Conservation (phyloP, 1,140 invertebrate species). For the Calosoma granatense region DNA sequence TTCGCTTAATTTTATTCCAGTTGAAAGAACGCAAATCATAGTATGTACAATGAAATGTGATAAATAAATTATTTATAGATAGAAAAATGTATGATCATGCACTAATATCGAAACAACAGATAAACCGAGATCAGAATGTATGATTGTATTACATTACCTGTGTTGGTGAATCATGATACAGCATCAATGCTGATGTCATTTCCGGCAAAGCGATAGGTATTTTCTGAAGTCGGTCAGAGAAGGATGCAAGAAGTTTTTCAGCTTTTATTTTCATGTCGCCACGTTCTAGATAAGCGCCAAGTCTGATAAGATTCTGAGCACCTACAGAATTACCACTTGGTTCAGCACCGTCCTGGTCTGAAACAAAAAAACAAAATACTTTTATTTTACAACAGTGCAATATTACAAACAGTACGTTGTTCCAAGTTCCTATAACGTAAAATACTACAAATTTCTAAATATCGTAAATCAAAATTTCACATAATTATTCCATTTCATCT, state of each 20-base stretch:
- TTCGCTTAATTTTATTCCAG: no score
- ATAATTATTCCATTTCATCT: no score
- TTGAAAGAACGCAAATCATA: no score
- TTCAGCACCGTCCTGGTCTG: constrained; percentile 90
- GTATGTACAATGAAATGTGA: no score
- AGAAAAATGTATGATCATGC: background rate
- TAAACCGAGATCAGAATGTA: no score
- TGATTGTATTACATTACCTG: no score
- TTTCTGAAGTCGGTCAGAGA: constrained; percentile 37
- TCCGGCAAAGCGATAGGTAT: constrained; percentile 62
- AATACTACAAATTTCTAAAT: no score
- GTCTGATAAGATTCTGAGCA: constrained; percentile 66
- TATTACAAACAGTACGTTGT: background rate
- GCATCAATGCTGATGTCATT: constrained; percentile 64
- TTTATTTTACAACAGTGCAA: background rate
- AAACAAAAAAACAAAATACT: constrained; percentile 25
- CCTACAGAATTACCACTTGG: constrained; percentile 87
- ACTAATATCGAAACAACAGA: background rate
- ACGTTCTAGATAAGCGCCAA: constrained; percentile 56
- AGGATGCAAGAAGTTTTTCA: constrained; percentile 47
- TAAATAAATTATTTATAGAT: background rate
- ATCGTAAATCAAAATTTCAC: no score
- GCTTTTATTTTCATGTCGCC: constrained; percentile 38
- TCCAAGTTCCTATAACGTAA: no score
- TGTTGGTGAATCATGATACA: constrained; percentile 53